phyloP scores from a whole-genome alignment of 1,140 invertebrate genomes.

The Bombus terrestris region DNA sequence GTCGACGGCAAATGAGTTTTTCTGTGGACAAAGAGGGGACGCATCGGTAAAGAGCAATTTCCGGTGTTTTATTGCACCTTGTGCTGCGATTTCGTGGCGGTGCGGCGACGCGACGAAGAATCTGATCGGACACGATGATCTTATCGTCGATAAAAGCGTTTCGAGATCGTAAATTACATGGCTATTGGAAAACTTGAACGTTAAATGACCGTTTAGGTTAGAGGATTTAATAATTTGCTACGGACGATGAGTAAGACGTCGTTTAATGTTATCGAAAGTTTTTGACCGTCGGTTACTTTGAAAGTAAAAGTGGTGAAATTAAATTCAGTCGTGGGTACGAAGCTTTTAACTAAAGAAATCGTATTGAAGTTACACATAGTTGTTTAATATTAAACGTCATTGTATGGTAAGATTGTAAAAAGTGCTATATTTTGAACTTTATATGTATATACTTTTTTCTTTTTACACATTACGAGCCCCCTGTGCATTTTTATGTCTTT shows the following conservation, averaged over 20 bases:
- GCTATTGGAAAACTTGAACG: constrained; percentile 29
- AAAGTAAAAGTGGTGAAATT: background rate
- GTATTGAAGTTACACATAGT: no score
- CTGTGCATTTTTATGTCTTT: background rate
- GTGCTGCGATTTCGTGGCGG: constrained; percentile 7
- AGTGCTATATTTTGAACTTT: no score
- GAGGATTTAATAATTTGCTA: constrained; percentile 1
- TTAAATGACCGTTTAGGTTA: background rate
- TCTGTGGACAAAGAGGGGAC: background rate
- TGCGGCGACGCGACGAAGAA: background rate
- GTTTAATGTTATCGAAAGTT: background rate
- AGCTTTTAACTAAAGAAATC: no score
- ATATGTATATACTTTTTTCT: no score
- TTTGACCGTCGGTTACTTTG: background rate
- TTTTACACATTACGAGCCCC: no score
- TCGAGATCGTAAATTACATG: constrained; percentile 13
- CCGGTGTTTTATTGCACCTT: constrained; percentile 40
- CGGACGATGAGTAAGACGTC: background rate
- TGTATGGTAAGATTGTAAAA: no score
- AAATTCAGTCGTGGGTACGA: no score
- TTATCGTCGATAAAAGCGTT: constrained; percentile 26
- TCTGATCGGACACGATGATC: background rate
- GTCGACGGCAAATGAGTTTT: constrained; percentile 34
- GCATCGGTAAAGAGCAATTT: constrained; percentile 31
- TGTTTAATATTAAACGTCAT: no score